Conservation (phyloP, 2,888 invertebrate genomes). For the Microctonus aethiopoides region DNA sequence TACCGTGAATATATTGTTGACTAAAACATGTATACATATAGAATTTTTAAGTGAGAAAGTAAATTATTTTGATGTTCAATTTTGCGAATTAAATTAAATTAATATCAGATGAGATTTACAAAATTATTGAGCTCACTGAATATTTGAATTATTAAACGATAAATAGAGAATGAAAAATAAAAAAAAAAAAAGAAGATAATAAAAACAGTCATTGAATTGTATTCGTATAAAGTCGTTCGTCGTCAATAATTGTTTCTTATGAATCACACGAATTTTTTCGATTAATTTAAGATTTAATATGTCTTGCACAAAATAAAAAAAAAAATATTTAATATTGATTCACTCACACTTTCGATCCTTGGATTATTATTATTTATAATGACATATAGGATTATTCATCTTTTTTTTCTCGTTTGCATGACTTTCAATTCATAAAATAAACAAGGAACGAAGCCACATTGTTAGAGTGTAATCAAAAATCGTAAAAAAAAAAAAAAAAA, state of each 20-base stretch:
- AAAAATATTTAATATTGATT: constrained; percentile 3
- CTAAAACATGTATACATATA: constrained; percentile 39
- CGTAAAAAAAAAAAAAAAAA: too few relatives aligned
- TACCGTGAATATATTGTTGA: constrained; percentile 53
- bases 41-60: constrained; percentile 41
- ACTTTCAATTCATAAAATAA: not conserved
- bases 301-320: constrained; percentile 5
- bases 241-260: constrained; percentile 22
- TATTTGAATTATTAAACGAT: constrained; percentile 32
- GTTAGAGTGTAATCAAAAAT: not conserved
- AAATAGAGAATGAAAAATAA: constrained; percentile 10
- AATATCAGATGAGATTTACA: constrained; percentile 18
- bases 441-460: not conserved
- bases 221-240: constrained; percentile 39
- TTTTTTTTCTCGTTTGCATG: constrained; percentile 23
- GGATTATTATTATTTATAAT: too few relatives aligned
- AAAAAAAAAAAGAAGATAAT: not conserved
- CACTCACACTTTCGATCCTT: constrained; percentile 4
- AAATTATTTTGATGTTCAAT: constrained; percentile 40
- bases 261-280: constrained; percentile 11
- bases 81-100: constrained; percentile 9
- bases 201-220: constrained; percentile 22
- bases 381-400: not conserved
- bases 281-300: constrained; percentile 7
- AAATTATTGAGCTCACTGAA: not conserved